Percentiles rank a stretch among this genome's conserved stretches.
phyloP scores from a whole-genome alignment of 2,888 invertebrate species.

The Nephrotoma appendiculata region DNA sequence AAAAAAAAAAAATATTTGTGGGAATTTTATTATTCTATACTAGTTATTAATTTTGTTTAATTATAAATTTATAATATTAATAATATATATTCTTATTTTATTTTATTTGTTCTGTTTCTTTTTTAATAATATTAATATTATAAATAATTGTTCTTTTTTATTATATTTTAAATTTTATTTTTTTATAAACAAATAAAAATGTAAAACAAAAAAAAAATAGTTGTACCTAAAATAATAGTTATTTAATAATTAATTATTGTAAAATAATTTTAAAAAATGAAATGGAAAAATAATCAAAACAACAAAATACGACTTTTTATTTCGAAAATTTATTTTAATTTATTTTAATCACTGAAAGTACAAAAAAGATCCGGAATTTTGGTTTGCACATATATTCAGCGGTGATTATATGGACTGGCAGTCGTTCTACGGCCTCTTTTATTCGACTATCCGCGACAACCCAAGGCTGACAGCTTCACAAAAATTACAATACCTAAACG shows the following conservation, averaged over 20 bases:
- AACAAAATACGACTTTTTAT: background rate
- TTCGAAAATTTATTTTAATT: too few species aligned
- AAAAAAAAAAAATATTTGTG: background rate
- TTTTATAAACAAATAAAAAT: background rate
- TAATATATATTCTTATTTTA: background rate
- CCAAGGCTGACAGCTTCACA: too few species aligned
- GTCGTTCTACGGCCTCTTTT: too few species aligned
- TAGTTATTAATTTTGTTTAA: background rate
- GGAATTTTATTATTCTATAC: background rate
- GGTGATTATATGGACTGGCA: too few species aligned
- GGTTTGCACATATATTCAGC: too few species aligned
- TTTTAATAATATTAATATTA: background rate
- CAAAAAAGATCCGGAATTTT: too few species aligned
- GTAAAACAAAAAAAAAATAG: background rate
- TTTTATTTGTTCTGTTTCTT: background rate
- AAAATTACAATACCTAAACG: too few species aligned
- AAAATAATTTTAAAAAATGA: background rate
- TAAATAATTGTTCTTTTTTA: background rate
- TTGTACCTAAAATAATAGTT: background rate
- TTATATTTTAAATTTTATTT: background rate
- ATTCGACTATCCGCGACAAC: too few species aligned
- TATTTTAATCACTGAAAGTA: too few species aligned
- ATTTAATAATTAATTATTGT: background rate
- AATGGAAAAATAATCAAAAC: background rate
- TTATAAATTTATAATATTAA: background rate